Percentiles rank a stretch among this genome's conserved stretches.
Conservation (phyloP, 1,140 invertebrate genomes). For the Rhyzopertha dominica region DNA sequence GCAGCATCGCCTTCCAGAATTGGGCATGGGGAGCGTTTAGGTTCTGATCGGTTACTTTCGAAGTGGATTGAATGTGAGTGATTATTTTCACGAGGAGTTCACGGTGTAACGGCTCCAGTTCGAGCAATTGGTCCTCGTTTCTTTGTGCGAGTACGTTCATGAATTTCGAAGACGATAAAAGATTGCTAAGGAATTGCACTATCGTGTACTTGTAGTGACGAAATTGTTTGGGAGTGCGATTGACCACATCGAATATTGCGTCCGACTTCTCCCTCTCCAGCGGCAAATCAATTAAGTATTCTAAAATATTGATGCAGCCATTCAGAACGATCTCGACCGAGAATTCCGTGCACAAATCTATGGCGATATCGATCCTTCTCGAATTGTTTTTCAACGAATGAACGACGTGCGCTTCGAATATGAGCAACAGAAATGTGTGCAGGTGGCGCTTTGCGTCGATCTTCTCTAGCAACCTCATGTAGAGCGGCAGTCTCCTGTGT, state of each 20-base stretch:
- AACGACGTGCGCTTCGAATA: conserved; percentile 63
- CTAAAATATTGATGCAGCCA: conserved; percentile 60
- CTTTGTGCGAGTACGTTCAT: conserved; percentile 57
- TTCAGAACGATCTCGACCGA: conserved; percentile 56
- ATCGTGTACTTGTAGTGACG: conserved; percentile 77
- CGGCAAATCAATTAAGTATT: conserved; percentile 62
- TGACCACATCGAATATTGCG: conserved; percentile 60
- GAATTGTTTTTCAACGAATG: conserved; percentile 45
- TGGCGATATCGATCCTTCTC: conserved; percentile 62
- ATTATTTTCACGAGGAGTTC: conserved; percentile 63
- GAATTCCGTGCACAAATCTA: conserved; percentile 62
- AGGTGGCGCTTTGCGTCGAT: conserved; percentile 66
- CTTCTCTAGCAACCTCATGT: conserved; percentile 71
- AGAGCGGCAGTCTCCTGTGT: conserved; percentile 76
- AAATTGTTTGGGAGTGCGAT: conserved; percentile 61
- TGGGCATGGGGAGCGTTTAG: conserved; percentile 56
- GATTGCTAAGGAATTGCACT: conserved; percentile 62
- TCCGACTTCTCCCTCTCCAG: conserved; percentile 54
- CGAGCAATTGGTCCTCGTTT: conserved; percentile 42
- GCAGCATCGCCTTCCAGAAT: conserved; percentile 75
- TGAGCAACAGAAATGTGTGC: conserved; percentile 68
- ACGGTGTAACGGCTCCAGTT: conserved; percentile 59
- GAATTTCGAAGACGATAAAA: conserved; percentile 63
- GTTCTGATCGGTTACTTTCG: conserved; percentile 52
- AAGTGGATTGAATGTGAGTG: conserved; percentile 59